Conservation (phyloP, 1,140 invertebrate species). For the Brachionus rubens region DNA sequence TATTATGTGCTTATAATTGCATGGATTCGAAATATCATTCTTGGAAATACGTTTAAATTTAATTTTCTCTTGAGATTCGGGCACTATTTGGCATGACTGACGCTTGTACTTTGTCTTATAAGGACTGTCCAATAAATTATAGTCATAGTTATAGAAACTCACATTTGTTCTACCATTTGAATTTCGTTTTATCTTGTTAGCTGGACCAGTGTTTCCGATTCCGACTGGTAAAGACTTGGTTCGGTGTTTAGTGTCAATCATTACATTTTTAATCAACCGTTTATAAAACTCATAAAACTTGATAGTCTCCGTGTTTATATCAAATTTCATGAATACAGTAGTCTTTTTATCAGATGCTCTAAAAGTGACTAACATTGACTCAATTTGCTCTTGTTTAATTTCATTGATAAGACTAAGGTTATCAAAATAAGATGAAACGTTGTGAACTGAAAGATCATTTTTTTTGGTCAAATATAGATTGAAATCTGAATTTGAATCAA, state of each 20-base stretch:
- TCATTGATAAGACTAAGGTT: slow-evolving; percentile 28
- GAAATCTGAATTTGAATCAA: slow-evolving; percentile 29
- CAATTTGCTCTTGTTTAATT: slow-evolving; percentile 29
- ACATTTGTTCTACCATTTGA: background rate
- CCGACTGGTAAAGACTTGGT: slow-evolving; percentile 24
- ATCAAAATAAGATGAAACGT: slow-evolving; percentile 38
- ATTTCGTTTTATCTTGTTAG: background rate
- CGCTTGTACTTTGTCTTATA: background rate
- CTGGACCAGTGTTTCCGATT: background rate
- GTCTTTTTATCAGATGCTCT: slow-evolving; percentile 44
- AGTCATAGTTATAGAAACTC: slow-evolving; percentile 31
- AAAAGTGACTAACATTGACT: slow-evolving; percentile 10
- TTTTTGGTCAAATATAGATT: slow-evolving; percentile 30
- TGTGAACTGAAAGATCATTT: background rate
- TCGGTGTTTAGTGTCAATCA: background rate
- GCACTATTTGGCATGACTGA: slow-evolving; percentile 15
- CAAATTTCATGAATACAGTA: slow-evolving; percentile 31
- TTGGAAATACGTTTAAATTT: slow-evolving; percentile 3
- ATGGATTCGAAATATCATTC: slow-evolving; percentile 26
- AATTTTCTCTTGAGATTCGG: background rate
- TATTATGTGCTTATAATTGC: slow-evolving; percentile 32
- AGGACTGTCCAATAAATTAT: slow-evolving; percentile 17
- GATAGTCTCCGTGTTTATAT: background rate
- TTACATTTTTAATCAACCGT: slow-evolving; percentile 5
- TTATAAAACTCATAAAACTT: slow-evolving; percentile 36